phyloP scores from a whole-genome alignment of 2,113 vertebrate species.

The Octodon degus region DNA sequence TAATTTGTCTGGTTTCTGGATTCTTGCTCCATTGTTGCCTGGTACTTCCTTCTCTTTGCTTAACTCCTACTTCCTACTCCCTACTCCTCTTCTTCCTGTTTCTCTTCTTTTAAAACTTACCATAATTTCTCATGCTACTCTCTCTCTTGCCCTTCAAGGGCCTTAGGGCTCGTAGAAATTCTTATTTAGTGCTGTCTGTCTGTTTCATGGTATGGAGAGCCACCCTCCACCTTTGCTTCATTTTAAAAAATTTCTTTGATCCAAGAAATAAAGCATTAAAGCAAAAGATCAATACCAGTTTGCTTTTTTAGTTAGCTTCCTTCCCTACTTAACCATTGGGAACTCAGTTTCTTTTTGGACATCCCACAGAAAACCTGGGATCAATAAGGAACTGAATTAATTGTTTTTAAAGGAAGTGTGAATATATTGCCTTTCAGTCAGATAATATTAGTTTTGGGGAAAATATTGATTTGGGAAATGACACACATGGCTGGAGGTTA shows the following conservation, averaged over 20 bases:
- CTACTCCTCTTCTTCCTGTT: not conserved
- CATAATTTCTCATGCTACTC: not conserved
- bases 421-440: not conserved
- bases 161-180: not conserved
- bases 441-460: not conserved
- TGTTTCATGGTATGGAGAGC: not conserved
- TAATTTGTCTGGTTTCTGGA: not conserved
- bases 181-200: not conserved
- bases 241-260: not conserved
- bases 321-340: not conserved
- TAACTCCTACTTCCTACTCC: not conserved
- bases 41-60: not conserved
- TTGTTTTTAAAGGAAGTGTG: not conserved
- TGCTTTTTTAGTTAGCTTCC: not conserved
- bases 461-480: not conserved
- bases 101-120: not conserved
- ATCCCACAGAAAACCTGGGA: not conserved
- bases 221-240: not conserved
- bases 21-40: not conserved
- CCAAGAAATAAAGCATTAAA: not conserved
- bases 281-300: not conserved
- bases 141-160: not conserved
- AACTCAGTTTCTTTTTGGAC: not conserved
- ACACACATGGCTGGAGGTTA: not conserved
- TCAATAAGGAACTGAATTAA: not conserved